phyloP scores from a whole-genome alignment of 2,797 vertebrate genomes.

The Tragopan temminckii region DNA sequence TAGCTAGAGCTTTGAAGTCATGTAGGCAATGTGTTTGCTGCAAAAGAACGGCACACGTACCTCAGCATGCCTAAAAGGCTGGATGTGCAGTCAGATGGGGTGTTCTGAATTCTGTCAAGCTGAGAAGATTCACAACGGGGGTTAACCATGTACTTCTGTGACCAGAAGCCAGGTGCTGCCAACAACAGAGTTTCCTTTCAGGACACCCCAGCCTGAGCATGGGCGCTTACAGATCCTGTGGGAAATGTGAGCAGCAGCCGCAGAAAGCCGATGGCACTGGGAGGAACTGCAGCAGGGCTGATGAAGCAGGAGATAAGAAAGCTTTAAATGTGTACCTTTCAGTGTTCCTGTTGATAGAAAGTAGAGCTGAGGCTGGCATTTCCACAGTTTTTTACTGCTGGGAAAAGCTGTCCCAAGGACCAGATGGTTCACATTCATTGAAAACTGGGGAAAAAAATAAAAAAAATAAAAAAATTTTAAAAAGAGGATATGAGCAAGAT shows the following conservation, averaged over 20 bases:
- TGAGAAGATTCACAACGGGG: background rate
- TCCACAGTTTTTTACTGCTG: background rate
- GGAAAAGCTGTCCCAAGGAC: background rate
- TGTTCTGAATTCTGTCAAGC: background rate
- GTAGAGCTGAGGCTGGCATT: background rate
- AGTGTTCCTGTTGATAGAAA: background rate
- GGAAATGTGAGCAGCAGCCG: rapidly evolving
- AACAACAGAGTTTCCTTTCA: rapidly evolving
- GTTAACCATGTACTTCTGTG: rapidly evolving
- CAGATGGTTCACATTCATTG: background rate
- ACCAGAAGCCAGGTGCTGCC: background rate
- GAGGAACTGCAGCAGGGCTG: background rate
- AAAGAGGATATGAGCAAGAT: background rate
- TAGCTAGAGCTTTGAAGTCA: background rate
- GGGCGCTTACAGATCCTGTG: rapidly evolving
- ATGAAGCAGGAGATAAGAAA: background rate
- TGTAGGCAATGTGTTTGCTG: background rate
- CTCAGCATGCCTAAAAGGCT: background rate
- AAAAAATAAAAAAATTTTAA: background rate
- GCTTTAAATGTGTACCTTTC: background rate
- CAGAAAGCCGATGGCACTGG: background rate
- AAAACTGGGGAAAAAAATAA: background rate
- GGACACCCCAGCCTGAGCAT: rapidly evolving
- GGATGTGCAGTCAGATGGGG: rapidly evolving
- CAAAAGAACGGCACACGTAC: background rate